Conservation (phyloP, 2,113 vertebrate genomes). For the Geococcyx californianus region DNA sequence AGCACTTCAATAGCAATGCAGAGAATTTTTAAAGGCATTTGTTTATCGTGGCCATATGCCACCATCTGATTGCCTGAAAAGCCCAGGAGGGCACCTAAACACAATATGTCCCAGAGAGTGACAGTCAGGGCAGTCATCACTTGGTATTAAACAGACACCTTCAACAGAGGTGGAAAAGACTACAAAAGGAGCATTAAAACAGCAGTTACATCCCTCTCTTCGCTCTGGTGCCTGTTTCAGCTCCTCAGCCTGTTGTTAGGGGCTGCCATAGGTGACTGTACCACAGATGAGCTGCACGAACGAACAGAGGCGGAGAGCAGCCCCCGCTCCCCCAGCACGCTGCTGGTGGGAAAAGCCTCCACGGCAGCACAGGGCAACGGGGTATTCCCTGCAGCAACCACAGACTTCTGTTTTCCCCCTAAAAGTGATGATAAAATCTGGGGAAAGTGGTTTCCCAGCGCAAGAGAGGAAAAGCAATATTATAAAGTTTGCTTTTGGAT, state of each 20-base stretch:
- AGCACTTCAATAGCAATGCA: neutral
- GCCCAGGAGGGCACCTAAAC: constrained; percentile 22
- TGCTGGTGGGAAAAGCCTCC: neutral
- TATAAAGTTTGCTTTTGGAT: neutral
- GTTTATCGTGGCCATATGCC: neutral
- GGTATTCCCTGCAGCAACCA: neutral
- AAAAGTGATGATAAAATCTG: neutral
- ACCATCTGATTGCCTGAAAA: constrained; percentile 28
- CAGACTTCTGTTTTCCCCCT: neutral
- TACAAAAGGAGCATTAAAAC: constrained; percentile 21
- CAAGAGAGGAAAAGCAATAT: neutral
- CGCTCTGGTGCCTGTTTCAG: neutral
- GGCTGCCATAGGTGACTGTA: neutral
- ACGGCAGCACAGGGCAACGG: neutral
- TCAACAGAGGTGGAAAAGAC: neutral
- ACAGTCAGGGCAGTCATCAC: neutral
- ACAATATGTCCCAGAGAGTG: neutral
- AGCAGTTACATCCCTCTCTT: neutral
- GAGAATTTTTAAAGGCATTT: constrained; percentile 37
- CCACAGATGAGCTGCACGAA: neutral
- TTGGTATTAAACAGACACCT: neutral
- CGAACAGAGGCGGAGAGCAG: neutral
- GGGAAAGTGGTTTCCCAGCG: neutral
- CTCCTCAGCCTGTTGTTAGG: neutral
- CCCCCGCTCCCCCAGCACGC: fast-evolving